Percentiles rank a stretch among this genome's conserved stretches.
These are phyloP conservation scores for Cheilosia variabilis DNA, from an alignment of 2,888 invertebrate species.

Conservation along the genomic window DNA sequence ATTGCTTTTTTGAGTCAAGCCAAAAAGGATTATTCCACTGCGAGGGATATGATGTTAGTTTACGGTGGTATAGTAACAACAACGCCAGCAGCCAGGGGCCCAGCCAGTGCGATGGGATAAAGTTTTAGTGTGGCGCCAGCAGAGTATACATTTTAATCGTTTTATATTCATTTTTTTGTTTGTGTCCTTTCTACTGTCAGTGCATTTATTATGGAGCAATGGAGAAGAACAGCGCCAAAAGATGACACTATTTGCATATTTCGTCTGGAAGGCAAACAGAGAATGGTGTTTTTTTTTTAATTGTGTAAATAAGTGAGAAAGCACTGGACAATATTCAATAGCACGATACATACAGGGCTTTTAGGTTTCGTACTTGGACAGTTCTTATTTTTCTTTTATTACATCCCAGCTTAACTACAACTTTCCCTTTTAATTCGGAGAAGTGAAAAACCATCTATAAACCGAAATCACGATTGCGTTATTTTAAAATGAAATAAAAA, in stretches of 20 bases:
- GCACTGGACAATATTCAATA: background rate
- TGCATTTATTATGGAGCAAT: slow-evolving; percentile 14
- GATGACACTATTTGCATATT: slow-evolving; percentile 26
- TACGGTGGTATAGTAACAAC: slow-evolving; percentile 11
- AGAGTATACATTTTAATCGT: slow-evolving; percentile 36
- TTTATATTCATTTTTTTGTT: slow-evolving; percentile 35
- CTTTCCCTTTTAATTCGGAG: no score
- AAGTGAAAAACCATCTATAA: no score
- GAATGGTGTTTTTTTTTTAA: background rate
- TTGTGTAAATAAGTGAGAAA: background rate
- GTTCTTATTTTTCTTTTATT: no score
- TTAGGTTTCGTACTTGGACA: no score
- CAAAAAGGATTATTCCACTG: slow-evolving; percentile 49
- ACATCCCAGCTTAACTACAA: no score
- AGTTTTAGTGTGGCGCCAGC: slow-evolving; percentile 38
- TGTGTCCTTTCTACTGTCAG: slow-evolving; percentile 9
- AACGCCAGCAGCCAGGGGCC: background rate
- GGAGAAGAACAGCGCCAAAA: slow-evolving; percentile 15
- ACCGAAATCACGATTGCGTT: no score
- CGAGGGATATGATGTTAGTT: slow-evolving; percentile 25
- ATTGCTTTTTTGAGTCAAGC: slow-evolving; percentile 59
- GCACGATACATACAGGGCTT: no score
- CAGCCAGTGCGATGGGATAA: slow-evolving; percentile 13
- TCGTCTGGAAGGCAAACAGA: background rate
- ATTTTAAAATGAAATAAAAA: no score